Evolutionary conservation across 2,113 vertebrate genomes (phyloP).

Genomic region (Hyaena hyaena): DNA sequence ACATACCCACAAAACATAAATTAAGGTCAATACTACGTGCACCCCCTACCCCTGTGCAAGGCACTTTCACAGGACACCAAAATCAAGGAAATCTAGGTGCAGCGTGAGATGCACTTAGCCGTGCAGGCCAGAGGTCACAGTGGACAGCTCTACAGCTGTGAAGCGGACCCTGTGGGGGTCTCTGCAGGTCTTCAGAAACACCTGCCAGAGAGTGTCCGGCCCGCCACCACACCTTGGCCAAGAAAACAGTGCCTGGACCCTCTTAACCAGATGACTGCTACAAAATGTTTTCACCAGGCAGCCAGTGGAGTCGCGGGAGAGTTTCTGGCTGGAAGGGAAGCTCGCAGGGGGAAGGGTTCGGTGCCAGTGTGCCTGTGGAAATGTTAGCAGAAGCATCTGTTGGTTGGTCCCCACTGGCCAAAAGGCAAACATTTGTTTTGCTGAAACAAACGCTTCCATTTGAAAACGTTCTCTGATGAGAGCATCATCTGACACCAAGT

Average conservation of each 20-base stretch:
- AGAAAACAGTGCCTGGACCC: not conserved
- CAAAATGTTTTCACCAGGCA: slow-evolving; percentile 57
- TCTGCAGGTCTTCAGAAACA: not conserved
- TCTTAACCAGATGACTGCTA: slow-evolving; percentile 42
- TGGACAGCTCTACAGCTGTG: not conserved
- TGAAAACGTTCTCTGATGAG: slow-evolving; percentile 56
- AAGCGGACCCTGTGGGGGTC: not conserved
- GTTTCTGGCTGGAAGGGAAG: slow-evolving; percentile 55
- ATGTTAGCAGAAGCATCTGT: slow-evolving; percentile 74
- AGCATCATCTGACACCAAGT: not conserved
- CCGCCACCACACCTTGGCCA: not conserved
- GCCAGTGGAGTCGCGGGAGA: slow-evolving; percentile 36
- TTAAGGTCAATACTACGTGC: not conserved
- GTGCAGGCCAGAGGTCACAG: no score
- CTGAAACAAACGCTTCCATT: slow-evolving; percentile 70
- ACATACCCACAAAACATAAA: not conserved
- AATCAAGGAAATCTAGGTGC: not conserved
- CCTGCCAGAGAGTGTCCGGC: not conserved
- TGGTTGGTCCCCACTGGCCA: slow-evolving; percentile 71
- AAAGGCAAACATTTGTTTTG: slow-evolving; percentile 80
- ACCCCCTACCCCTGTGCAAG: no score
- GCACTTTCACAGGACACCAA: not conserved
- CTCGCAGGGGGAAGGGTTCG: slow-evolving; percentile 42
- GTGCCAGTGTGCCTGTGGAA: slow-evolving; percentile 71
- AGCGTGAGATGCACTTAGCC: not conserved